A percentile compares a stretch with the other conserved stretches of the same genome.
Conservation (phyloP, 2,113 vertebrate species). For the Cololabis saira region DNA sequence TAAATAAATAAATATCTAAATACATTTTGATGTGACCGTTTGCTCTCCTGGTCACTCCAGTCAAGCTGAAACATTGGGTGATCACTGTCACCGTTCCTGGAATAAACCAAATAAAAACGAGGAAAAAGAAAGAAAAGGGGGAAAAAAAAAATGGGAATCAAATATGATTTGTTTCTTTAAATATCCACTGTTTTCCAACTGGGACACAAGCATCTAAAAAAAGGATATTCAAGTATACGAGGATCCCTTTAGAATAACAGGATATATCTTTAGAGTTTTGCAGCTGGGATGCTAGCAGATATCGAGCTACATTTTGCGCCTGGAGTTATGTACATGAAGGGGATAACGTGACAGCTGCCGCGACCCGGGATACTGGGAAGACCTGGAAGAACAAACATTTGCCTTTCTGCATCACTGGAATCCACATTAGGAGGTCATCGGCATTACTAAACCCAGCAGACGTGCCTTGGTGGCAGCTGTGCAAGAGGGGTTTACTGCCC, state of each 20-base stretch:
- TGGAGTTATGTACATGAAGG: slow-evolving; percentile 28
- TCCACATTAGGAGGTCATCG: slow-evolving; percentile 72
- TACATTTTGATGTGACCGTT: no score
- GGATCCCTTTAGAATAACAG: slow-evolving; percentile 45
- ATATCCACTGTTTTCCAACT: neutral
- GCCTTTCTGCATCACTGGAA: slow-evolving; percentile 71
- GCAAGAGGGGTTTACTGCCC: slow-evolving; percentile 44
- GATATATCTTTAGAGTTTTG: slow-evolving; percentile 27
- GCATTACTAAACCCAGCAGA: slow-evolving; percentile 52
- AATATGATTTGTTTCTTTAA: no score
- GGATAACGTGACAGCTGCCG: slow-evolving; percentile 70
- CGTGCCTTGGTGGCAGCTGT: slow-evolving; percentile 68
- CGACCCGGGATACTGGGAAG: slow-evolving; percentile 52
- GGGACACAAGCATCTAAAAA: slow-evolving; percentile 12
- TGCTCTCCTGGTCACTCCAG: no score
- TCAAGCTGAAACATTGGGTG: no score
- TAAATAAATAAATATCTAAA: no score
- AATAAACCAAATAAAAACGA: no score
- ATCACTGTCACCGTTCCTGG: no score
- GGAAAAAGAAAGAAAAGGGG: no score
- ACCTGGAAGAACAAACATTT: slow-evolving; percentile 66
- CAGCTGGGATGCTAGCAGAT: slow-evolving; percentile 42
- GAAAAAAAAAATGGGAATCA: no score
- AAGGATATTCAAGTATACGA: slow-evolving; percentile 32
- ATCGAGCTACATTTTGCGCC: slow-evolving; percentile 42